These are phyloP conservation scores for Callorhinus ursinus DNA, from an alignment of 2,113 vertebrate genomes.

Conservation along the genomic window DNA sequence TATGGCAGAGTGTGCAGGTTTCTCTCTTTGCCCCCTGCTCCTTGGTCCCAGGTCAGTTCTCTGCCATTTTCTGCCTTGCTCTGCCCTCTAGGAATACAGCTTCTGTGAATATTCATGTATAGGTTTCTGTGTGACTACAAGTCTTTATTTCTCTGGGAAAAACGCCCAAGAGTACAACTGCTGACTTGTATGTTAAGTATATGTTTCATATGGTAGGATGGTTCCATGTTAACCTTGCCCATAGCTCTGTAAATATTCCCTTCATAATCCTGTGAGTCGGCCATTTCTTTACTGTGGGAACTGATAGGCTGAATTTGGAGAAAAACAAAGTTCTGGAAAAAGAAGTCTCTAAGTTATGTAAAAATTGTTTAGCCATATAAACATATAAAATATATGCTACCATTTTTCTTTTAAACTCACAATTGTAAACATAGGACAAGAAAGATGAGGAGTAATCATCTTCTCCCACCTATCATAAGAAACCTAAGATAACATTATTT, in stretches of 20 bases:
- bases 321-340: neutral
- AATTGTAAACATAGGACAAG: neutral
- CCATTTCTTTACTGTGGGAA: neutral
- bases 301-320: neutral
- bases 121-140: neutral
- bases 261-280: neutral
- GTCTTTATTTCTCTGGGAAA: slow-evolving; percentile 13
- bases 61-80: neutral
- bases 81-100: neutral
- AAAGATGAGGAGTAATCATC: neutral
- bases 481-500: neutral
- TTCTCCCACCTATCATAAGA: neutral
- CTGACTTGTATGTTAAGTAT: neutral
- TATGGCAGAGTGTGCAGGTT: too few relatives aligned
- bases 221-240: neutral
- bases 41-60: neutral
- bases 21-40: neutral
- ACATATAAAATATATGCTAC: neutral
- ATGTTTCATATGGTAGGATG: neutral
- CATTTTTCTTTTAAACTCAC: neutral
- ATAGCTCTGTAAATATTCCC: neutral
- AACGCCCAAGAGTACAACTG: neutral
- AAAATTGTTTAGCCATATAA: neutral
- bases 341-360: neutral
- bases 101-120: neutral